Base-by-base conservation (phyloP, 2,113 vertebrate species). In the Stomatorhinus ivindoensis region DNA sequence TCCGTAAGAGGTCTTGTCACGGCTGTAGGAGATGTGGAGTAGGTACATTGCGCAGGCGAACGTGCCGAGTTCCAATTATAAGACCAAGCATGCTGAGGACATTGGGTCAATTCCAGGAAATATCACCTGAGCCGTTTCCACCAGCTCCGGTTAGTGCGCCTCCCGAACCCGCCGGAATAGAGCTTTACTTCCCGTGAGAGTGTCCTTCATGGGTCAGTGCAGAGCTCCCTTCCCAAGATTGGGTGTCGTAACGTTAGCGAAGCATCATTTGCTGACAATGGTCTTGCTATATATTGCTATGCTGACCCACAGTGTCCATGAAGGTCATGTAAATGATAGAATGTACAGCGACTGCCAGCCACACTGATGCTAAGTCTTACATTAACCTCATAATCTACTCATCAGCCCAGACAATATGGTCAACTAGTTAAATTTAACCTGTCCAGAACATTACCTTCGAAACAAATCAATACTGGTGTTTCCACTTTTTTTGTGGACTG, bases 191-290 rank as follows among this genome's bases (percentile, higher is more conserved):
- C 50, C 88, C 53, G 80, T 53, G 42, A 11, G 24, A 27, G 10
- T 82, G 69, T 51, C 51, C 89, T 89, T 86, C 53, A 55, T 27
- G 21, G 89, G 42, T 89, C 80, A 85, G 73, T 6, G 42, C 80
- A 15, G 3, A 1, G 51, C 9, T 35, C n/a, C 42, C 89, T n/a
- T 42, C 27, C 69, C 17, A 61, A 80, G 39, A 51, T 39, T 84
- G 88, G 46, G 27, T 85, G 88, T 24, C 11, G 50, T 42, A 61
- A 61, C 21, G 13, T 39, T 31, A 48, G 35, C 21, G 42, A 65
- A n/a, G 80, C 76, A 35, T 24, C 51, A 44, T 89, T 61, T 85
- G 50, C 82, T 86, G 80, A 86, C 89, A 46, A 47, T 31, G 44
- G 89, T 48, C 24, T 6, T 86, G 88, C 76, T 17, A 42, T 44